Evolutionary conservation across 2,888 invertebrate species (phyloP), one percentile per base, ranked within the genome.

Genomic region (Drosophila ezoana): DNA sequence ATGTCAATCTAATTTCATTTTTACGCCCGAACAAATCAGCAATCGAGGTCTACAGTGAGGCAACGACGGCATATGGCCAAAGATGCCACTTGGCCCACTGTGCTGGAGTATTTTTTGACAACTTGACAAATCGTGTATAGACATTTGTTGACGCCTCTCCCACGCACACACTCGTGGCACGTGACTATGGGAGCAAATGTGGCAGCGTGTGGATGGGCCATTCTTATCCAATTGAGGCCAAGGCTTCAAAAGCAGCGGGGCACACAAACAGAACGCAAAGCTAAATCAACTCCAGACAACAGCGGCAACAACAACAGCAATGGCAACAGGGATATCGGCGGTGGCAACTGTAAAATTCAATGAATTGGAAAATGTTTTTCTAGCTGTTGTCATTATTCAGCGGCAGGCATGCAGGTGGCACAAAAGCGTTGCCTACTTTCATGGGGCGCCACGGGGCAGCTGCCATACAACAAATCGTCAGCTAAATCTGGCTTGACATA

Each of bases 331-430:
- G 57, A 64, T 60, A 80, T 64, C 76, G 76, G 68, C 58, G 67
- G 56, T 68, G 79, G 85, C 79, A 77, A 79, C 82, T 85, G 82
- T 80, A 85, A 82, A 84, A 86, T 90, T 89, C 90, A 90, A 88
- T 90, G 90, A 89, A 89, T 88, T 79, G 89, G 86, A 89, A 89
- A 89, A 89, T 89, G 84, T 86, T 85, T 83, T 86, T 74, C 79
- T 87, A 77, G 89, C 81, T 87, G 49, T 73, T 76, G 72, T 76
- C 84, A 88, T 88, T 78, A 81, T 76, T 83, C 83, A 87, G 70
- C 56, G 70, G 70, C 79, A 76, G 76, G 69, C 72, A 72, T 79
- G 79, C 80, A 82, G 82, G 80, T 79, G 79, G 67, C 72, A 58
- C 57, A 43, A 53, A 63, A 75, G 47, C 71, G 37, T 71, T 71